Evolutionary conservation across 2,797 vertebrate species (phyloP), one percentile per base, ranked within the genome.

Genomic region (Poeciliopsis turneri): DNA sequence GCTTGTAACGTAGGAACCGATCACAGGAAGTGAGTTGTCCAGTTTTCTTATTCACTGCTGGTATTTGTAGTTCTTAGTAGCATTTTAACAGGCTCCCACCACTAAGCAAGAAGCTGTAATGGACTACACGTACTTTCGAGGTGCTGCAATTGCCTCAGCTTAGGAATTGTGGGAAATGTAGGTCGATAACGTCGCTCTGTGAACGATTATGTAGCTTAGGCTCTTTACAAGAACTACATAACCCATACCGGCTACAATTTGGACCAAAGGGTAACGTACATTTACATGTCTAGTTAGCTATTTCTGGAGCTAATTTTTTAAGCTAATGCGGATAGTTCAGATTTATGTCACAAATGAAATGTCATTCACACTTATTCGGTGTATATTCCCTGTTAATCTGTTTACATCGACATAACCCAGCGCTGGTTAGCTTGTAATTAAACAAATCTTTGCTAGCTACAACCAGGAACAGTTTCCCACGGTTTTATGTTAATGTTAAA

Each of bases 11-110:
- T 78, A 87, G 78, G 20, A 70, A 53, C 18, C 73, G 80, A 73
- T 88, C 89, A 80, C 93, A 94, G 96, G 96, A 96, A 95, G 93
- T 96, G 96, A 96, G 96, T 95, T 96, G 96, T 96, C 95, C 93
- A 73, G 11, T 90, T 80, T 49, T 33, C 36, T 0, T 9, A 69
- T 5, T 75, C 4, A 13, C 53, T 77, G 25, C 66, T 89, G 94
- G 96, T 81, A 78, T 9, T 92, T 95, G 96, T 96, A 96, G 96
- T 96, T 86, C 28, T 2, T 1, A 0, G 13, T 2, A 8, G 0
- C 7, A 9, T 7, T 6, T 0, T 5, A 4, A 0, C 0, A 9
- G 1, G 18, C 0, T 3, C 39, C 70, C 6, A 2, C 9, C 33
- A 70, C 0, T 1, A 8, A 61, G 4, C 30, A 0, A 25, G 3